Percentiles rank a stretch among this genome's conserved stretches.
phyloP scores from a whole-genome alignment of 2,113 vertebrate genomes.

The Amblyopsis rosae region DNA sequence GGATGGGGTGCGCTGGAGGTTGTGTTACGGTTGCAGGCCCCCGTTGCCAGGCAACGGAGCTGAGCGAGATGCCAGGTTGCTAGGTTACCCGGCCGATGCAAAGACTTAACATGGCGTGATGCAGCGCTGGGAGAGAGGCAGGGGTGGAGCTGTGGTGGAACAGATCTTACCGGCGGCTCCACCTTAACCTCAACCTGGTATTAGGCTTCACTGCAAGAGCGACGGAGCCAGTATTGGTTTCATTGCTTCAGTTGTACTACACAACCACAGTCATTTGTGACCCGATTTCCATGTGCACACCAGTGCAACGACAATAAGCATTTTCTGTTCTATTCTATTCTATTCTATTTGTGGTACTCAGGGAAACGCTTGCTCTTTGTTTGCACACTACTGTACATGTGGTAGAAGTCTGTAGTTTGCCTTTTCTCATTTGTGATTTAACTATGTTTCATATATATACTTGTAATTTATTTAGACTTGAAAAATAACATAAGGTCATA shows the following conservation, averaged over 20 bases:
- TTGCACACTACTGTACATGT: neutral
- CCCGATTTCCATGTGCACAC: too few species aligned
- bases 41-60: conserved; percentile 70
- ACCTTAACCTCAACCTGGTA: conserved; percentile 39
- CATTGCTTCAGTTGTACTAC: too few species aligned
- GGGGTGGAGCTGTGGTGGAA: conserved; percentile 47
- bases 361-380: neutral
- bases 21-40: conserved; percentile 66
- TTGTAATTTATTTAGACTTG: conserved; percentile 9
- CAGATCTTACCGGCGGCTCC: conserved; percentile 42
- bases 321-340: too few species aligned
- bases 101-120: conserved; percentile 63
- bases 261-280: neutral
- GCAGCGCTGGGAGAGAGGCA: conserved; percentile 31
- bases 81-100: conserved; percentile 76
- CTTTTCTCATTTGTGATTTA: neutral
- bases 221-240: too few species aligned
- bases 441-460: neutral
- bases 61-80: conserved; percentile 77
- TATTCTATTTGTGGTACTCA: neutral
- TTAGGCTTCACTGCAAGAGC: too few species aligned
- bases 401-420: neutral
- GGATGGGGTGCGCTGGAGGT: conserved; percentile 55
- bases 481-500: conserved; percentile 10
- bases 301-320: too few species aligned